Base-by-base conservation (phyloP, 1,140 invertebrate species). In the Neodiprion fabricii region DNA sequence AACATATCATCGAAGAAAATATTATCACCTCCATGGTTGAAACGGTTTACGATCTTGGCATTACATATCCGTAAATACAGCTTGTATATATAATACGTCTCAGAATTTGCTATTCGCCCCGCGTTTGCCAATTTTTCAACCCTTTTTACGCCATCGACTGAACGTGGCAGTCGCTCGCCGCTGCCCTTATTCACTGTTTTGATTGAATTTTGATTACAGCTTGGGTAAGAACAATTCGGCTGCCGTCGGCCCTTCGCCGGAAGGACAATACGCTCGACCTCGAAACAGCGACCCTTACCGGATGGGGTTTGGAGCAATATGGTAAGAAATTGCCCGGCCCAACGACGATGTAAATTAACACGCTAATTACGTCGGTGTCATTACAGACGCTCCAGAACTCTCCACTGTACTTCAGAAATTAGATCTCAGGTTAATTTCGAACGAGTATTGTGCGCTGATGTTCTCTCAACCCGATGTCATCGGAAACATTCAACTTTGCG, bases 191-290 rank as follows among this genome's bases (percentile, higher is more conserved):
- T 40, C 28, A 40, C 28, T 14, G n/a, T 61, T 61, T 61, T 61
- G 53, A 61, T 61, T 17, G 53, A 61, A 61, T 61, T 61, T 61
- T 61, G 53, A 61, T 61, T 61, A 61, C 53, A 61, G 53, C 53
- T 12, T 61, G 53, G 53, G 53, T 61, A 61, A 61, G 53, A 61
- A 61, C 53, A 17, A 61, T 61, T 17, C 4, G 53, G 11, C 53
- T 61, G 4, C 5, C 53, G 9, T 17, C 28, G 28, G 28, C 53
- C 53, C n/a, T 9, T 61, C 11, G 9, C n/a, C 9, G n/a, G 53
- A 61, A 61, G n/a, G 53, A 61, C 53, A 61, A 61, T 61, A 61
- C 4, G 53, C n/a, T 61, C 5, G 8, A 61, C 53, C 53, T 61
- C 9, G 5, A 17, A 61, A 61, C 53, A 61, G 53, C 7, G 11